These are phyloP conservation scores for Leucophora obtusa DNA, from an alignment of 2,888 invertebrate genomes.

Conservation along the genomic window DNA sequence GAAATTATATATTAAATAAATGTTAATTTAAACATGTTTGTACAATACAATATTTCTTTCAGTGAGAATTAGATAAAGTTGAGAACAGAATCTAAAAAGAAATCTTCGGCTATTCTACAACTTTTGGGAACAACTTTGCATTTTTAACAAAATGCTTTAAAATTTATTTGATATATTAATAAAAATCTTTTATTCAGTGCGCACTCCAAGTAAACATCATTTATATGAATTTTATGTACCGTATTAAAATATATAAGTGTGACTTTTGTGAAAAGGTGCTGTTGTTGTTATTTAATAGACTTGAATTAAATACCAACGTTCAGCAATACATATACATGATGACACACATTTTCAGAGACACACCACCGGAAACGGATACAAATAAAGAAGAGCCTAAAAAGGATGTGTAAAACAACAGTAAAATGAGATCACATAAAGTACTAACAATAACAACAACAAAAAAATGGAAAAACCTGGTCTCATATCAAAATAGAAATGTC, in stretches of 20 bases:
- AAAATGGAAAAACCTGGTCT: conserved; percentile 14
- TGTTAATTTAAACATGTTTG: too few species aligned
- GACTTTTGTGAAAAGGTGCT: background rate
- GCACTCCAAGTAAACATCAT: too few species aligned
- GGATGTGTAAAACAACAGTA: conserved; percentile 55
- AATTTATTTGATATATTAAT: too few species aligned
- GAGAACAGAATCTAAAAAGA: too few species aligned
- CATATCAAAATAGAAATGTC: conserved; percentile 47
- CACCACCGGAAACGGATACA: conserved; percentile 61
- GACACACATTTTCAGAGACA: conserved; percentile 48
- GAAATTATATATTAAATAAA: too few species aligned
- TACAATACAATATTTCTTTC: too few species aligned
- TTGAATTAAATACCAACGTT: conserved; percentile 43
- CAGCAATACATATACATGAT: conserved; percentile 42
- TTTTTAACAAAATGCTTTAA: too few species aligned
- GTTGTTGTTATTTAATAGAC: conserved; percentile 17
- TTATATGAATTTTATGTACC: too few species aligned
- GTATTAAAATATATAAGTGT: background rate
- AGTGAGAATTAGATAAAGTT: too few species aligned
- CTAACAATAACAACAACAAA: conserved; percentile 16
- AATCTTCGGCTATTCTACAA: too few species aligned
- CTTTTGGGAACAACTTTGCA: too few species aligned
- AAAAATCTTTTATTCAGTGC: too few species aligned
- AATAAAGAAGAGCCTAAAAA: conserved; percentile 53
- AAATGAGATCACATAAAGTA: conserved; percentile 50